Conservation (phyloP, 2,113 vertebrate species). For the Cichladusa arquata region DNA sequence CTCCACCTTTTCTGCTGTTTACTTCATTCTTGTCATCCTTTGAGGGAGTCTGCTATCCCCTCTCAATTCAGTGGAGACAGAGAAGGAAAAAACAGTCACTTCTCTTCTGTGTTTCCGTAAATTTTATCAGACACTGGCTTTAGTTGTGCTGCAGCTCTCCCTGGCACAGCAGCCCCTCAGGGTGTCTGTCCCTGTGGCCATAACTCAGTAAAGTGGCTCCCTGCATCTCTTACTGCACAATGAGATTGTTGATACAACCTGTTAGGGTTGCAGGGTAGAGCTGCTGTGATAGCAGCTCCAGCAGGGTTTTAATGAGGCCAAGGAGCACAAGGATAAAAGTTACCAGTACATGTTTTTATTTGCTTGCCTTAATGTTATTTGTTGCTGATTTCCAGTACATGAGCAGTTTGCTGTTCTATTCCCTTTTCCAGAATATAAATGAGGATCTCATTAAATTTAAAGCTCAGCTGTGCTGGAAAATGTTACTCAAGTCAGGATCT, state of each 20-base stretch:
- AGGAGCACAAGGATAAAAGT: not conserved
- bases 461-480: constrained; percentile 28
- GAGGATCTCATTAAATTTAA: constrained; percentile 68
- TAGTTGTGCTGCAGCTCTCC: not conserved
- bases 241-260: not conserved
- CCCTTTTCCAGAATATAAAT: constrained; percentile 31
- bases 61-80: not conserved
- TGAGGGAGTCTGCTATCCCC: not conserved
- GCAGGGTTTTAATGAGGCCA: not conserved
- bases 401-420: not conserved
- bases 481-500: constrained; percentile 52
- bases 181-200: not conserved
- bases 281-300: not conserved
- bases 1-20: not conserved
- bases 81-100: not conserved
- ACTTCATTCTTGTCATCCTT: not conserved
- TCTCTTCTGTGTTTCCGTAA: not conserved
- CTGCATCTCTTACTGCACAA: not conserved
- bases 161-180: not conserved
- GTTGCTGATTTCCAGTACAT: not conserved
- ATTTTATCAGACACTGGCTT: not conserved
- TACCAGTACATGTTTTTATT: not conserved
- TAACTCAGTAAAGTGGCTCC: not conserved
- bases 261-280: not conserved
- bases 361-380: constrained; percentile 9